A percentile compares a stretch with the other conserved stretches of the same genome.
Evolutionary conservation across 1,140 invertebrate species (phyloP).

Genomic region (Physella acuta): DNA sequence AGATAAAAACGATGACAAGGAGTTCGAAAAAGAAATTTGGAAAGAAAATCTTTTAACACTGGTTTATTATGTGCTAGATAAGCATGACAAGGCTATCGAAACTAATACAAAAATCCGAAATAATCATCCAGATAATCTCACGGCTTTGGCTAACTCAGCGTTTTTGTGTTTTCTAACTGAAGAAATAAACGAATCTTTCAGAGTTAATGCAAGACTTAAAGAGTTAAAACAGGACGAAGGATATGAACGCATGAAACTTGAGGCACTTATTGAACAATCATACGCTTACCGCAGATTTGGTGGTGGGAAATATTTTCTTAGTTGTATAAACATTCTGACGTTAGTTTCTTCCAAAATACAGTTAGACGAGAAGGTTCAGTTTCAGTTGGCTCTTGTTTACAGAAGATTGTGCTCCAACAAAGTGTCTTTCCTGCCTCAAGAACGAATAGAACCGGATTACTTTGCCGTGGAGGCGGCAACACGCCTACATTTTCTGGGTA

Average conservation of each 20-base stretch:
- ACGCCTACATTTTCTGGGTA: no score
- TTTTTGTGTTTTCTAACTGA: background rate
- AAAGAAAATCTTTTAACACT: slow-evolving; percentile 4
- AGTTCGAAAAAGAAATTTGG: background rate
- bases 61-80: background rate
- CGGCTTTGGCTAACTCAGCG: background rate
- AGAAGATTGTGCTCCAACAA: no score
- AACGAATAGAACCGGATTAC: no score
- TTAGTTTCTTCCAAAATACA: no score
- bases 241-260: background rate
- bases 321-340: no score
- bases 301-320: no score
- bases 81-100: background rate
- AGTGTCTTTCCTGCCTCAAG: no score
- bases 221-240: background rate
- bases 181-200: background rate
- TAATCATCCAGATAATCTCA: background rate
- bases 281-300: no score
- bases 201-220: background rate
- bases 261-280: background rate
- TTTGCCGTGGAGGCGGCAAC: no score
- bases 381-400: no score
- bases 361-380: no score
- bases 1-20: background rate
- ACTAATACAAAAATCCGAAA: background rate